These are phyloP conservation scores for Heptranchias perlo DNA, from an alignment of 2,113 vertebrate genomes.

Conservation along the genomic window DNA sequence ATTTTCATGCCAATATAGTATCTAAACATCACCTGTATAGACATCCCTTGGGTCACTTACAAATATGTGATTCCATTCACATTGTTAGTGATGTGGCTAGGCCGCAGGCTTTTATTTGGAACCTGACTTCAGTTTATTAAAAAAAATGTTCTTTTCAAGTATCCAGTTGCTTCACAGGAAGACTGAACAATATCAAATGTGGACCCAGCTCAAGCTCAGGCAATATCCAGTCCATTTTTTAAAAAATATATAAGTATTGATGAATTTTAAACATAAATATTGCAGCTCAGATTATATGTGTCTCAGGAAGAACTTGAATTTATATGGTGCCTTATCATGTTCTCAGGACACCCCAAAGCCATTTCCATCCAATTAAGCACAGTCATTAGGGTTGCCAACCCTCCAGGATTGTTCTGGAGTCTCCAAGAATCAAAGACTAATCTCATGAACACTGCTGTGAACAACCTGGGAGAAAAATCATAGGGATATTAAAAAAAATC, in stretches of 20 bases:
- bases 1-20: not conserved
- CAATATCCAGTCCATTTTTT: not conserved
- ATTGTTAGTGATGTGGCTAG: not conserved
- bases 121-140: not conserved
- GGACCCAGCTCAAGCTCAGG: not conserved
- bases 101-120: not conserved
- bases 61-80: not conserved
- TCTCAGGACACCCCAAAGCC: not conserved
- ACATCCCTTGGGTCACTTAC: not conserved
- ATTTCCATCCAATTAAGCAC: not conserved
- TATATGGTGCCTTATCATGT: not conserved
- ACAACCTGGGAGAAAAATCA: not conserved
- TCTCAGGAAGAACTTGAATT: not conserved
- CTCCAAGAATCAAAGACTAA: not conserved
- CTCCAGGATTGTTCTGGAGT: not conserved
- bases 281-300: not conserved
- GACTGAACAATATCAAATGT: not conserved
- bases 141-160: not conserved
- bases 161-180: not conserved
- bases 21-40: not conserved
- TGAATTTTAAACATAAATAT: not conserved
- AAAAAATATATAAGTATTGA: not conserved
- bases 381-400: not conserved
- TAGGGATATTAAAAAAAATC: not conserved
- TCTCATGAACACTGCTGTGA: not conserved